Evolutionary conservation across 2,797 vertebrate species (phyloP).

Genomic region (Sandelia bainsii): DNA sequence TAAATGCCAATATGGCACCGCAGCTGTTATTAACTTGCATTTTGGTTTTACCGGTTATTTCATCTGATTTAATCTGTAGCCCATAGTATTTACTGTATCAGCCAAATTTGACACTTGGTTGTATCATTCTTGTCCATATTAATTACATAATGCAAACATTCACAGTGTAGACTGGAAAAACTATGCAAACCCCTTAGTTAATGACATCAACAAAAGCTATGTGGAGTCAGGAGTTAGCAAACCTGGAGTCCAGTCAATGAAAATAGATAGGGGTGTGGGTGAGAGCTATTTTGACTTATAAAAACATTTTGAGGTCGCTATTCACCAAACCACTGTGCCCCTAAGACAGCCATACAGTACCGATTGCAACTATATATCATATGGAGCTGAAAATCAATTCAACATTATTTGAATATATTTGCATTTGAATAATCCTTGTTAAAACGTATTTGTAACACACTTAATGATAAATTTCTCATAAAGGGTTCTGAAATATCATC

Average conservation of each 20-base stretch:
- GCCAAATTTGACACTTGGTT: background rate
- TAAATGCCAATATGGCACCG: background rate
- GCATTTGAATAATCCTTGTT: slow-evolving; percentile 25
- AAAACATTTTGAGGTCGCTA: too few relatives aligned
- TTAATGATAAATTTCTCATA: slow-evolving; percentile 17
- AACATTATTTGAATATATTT: background rate
- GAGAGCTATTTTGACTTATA: too few relatives aligned
- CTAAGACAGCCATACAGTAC: background rate
- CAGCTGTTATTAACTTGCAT: background rate
- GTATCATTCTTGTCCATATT: too few relatives aligned
- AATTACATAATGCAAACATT: too few relatives aligned
- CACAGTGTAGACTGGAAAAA: too few relatives aligned
- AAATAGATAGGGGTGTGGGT: too few relatives aligned
- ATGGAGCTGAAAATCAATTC: slow-evolving; percentile 5
- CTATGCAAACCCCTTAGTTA: too few relatives aligned
- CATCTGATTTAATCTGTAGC: background rate
- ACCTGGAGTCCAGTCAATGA: too few relatives aligned
- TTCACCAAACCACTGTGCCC: too few relatives aligned
- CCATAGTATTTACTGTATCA: background rate
- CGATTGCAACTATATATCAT: slow-evolving; percentile 46
- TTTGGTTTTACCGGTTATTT: background rate
- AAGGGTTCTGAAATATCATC: slow-evolving; percentile 36
- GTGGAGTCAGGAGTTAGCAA: too few relatives aligned
- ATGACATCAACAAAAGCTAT: too few relatives aligned
- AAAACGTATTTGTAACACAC: slow-evolving; percentile 21